These are phyloP conservation scores for Mnemiopsis leidyi DNA, from an alignment of 37 sponge, comb jelly and placozoan species.

Conservation along the genomic window DNA sequence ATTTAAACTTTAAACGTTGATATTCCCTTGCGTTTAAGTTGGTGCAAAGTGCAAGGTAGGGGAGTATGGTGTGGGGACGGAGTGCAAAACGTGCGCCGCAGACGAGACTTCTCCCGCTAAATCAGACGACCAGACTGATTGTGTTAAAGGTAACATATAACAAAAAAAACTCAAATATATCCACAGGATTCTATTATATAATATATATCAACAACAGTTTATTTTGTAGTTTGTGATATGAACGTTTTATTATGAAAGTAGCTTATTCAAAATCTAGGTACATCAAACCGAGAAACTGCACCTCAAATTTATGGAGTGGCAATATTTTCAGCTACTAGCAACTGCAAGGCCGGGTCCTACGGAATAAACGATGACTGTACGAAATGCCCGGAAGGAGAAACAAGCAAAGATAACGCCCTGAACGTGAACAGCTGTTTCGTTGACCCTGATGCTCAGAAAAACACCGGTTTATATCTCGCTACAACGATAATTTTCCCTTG, in stretches of 20 bases:
- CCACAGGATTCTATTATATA: too few species aligned
- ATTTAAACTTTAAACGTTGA: background rate
- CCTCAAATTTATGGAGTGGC: too few species aligned
- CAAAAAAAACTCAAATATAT: too few species aligned
- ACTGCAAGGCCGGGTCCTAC: constrained; percentile 7
- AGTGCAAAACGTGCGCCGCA: background rate
- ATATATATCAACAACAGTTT: too few species aligned
- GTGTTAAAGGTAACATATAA: background rate
- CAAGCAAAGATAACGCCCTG: background rate
- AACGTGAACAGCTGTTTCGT: background rate
- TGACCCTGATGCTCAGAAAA: background rate
- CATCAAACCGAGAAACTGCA: too few species aligned
- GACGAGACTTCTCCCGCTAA: background rate
- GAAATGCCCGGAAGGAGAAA: background rate
- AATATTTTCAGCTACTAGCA: background rate
- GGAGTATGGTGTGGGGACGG: background rate
- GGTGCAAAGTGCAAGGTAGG: background rate
- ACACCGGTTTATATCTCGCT: too few species aligned
- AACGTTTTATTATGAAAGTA: too few species aligned
- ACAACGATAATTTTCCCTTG: too few species aligned
- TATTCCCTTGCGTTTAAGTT: background rate
- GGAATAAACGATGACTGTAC: background rate
- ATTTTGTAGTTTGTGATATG: too few species aligned
- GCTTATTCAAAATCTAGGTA: too few species aligned
- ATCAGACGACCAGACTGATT: background rate